A percentile compares a stretch with the other conserved stretches of the same genome.
phyloP scores from a whole-genome alignment of 2,797 vertebrate species.

The Monodelphis domestica region DNA sequence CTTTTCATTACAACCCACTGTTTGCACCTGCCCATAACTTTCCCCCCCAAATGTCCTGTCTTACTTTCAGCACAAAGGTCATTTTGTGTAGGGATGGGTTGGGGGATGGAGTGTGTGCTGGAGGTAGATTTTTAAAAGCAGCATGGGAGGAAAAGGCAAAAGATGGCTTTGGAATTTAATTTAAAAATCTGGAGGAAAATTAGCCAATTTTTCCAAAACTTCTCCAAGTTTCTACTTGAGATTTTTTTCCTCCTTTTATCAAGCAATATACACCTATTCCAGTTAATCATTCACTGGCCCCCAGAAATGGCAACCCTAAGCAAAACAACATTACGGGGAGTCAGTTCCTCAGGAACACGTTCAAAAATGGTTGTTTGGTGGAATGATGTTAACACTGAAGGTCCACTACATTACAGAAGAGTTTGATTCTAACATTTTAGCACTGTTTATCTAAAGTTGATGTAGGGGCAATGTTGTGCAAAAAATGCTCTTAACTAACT shows the following conservation, averaged over 20 bases:
- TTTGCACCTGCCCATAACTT: background rate
- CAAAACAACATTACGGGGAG: background rate
- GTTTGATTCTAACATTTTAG: background rate
- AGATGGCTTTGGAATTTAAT: background rate
- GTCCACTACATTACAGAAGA: background rate
- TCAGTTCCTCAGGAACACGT: background rate
- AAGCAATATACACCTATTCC: background rate
- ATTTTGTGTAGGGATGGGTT: background rate
- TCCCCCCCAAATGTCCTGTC: background rate
- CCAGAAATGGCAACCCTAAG: background rate
- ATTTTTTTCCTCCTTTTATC: background rate
- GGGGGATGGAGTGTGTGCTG: background rate
- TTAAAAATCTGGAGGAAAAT: constrained; percentile 25
- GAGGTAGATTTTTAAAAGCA: background rate
- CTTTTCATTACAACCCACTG: background rate
- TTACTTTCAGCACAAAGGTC: background rate
- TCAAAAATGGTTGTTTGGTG: background rate
- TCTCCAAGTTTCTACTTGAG: background rate
- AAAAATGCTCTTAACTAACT: background rate
- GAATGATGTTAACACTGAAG: background rate
- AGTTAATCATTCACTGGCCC: background rate
- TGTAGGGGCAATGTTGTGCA: background rate
- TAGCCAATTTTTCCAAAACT: background rate
- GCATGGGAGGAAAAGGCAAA: background rate
- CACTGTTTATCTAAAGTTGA: background rate